Evolutionary conservation across 2,797 vertebrate genomes (phyloP), one percentile per base, ranked within the genome.

Genomic region (Peromyscus nudipes): DNA sequence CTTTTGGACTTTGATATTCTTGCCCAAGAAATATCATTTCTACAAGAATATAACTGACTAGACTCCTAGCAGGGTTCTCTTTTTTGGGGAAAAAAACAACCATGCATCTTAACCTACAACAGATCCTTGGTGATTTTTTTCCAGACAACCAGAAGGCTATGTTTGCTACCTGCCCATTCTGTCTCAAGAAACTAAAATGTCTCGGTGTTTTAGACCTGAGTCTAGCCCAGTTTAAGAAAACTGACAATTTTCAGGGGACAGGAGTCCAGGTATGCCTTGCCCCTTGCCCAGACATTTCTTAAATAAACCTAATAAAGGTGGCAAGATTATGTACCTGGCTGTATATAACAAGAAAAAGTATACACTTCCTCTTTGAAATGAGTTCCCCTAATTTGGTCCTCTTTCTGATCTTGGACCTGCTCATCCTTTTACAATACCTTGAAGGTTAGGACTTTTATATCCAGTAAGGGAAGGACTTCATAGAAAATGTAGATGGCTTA

Each of bases 11-110:
- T 95, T 95, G 92, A 96, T 94, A 94, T 89, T 94, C 86, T 96
- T 96, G 93, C 95, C 92, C 92, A 93, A 94, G n/a, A 96, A 97
- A 90, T 96, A 97, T 67, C 60, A 84, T 97, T 97, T 96, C 96
- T 95, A 95, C 40, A 81, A 57, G 95, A 97, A 89, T 93, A 95
- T 67, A 93, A 93, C 92, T 90, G 95, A 97, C 90, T 94, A 94
- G 96, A 97, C 93, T 95, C 82, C 62, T 92, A 94, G 76, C 89
- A 94, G 94, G 82, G 71, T 95, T 95, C 93, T 97, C 87, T 94
- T 73, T 96, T 96, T 93, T 94, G 76, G 60, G 83, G 92, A 27
- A 23, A 37, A 90, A 93, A 60, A 90, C 60, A 86, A 25, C 25
- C 87, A 93, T 76, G 91, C 29, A 89, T 79, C 77, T 97, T 94